Percentiles rank a stretch among this genome's conserved stretches.
Evolutionary conservation across 2,113 vertebrate species (phyloP).

Genomic region (Acanthochromis polyacanthus): DNA sequence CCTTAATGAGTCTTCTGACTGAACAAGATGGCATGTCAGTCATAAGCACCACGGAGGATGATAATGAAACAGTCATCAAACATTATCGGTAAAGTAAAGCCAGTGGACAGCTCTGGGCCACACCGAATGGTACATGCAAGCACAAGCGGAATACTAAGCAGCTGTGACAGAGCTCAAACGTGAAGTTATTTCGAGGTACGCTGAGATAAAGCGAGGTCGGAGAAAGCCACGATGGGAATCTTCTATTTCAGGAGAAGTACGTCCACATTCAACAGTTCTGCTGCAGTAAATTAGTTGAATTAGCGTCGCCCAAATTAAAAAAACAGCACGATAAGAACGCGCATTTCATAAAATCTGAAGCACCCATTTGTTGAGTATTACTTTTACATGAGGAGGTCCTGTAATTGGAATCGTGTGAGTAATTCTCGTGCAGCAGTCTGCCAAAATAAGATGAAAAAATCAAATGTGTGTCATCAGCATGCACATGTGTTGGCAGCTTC

Average conservation of each 20-base stretch:
- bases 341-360: neutral
- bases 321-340: neutral
- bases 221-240: neutral
- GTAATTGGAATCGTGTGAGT: constrained; percentile 9
- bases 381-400: neutral
- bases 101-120: constrained; percentile 53
- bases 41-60: constrained; percentile 41
- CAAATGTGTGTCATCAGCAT: constrained; percentile 30
- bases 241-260: neutral
- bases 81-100: constrained; percentile 45
- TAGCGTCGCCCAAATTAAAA: neutral
- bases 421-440: constrained; percentile 18
- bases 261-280: neutral
- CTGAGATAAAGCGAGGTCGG: constrained; percentile 4
- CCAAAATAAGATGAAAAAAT: constrained; percentile 9
- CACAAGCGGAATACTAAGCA: constrained; percentile 45
- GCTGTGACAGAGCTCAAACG: neutral
- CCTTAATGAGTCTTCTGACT: constrained; percentile 33
- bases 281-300: neutral
- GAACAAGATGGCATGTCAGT: constrained; percentile 56
- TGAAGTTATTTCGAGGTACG: neutral
- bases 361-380: neutral
- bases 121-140: constrained; percentile 29
- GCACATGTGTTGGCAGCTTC: constrained; percentile 10
- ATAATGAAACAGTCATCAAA: constrained; percentile 73